These are phyloP conservation scores for Danio tinwini DNA, from an alignment of 2,797 vertebrate genomes.

Conservation along the genomic window DNA sequence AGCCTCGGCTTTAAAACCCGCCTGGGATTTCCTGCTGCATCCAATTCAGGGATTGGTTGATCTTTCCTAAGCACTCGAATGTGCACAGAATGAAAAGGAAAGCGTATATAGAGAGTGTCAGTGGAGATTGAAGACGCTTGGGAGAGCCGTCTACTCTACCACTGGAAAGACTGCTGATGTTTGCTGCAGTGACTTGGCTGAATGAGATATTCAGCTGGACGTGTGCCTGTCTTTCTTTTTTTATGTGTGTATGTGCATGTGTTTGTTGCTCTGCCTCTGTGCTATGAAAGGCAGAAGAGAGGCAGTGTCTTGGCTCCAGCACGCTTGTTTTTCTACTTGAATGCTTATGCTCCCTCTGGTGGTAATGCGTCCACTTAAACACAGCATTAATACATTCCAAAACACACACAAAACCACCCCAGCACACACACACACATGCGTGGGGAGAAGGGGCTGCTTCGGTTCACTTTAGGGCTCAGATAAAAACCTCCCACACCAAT, in stretches of 20 bases:
- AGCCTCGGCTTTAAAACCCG: constrained; percentile 63
- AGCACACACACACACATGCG: constrained; percentile 66
- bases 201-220: constrained; percentile 37
- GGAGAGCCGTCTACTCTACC: constrained; percentile 25
- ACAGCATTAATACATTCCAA: constrained; percentile 69
- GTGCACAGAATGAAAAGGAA: constrained; percentile 15
- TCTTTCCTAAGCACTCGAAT: constrained; percentile 42
- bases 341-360: constrained; percentile 87
- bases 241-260: background rate
- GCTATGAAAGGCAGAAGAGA: constrained; percentile 8
- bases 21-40: constrained; percentile 67
- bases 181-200: constrained; percentile 24
- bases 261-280: constrained; percentile 38
- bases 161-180: constrained; percentile 36
- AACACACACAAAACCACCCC: constrained; percentile 36
- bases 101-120: background rate
- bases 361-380: constrained; percentile 83
- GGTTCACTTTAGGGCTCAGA: constrained; percentile 70
- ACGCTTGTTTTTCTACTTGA: constrained; percentile 82
- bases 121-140: constrained; percentile 20
- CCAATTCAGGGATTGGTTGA: constrained; percentile 50
- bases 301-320: constrained; percentile 68
- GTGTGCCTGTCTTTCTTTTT: constrained; percentile 16
- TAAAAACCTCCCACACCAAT: constrained; percentile 52
- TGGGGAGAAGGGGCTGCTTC: constrained; percentile 61